Conservation (phyloP, 1,140 invertebrate genomes). For the Cyphomyrmex costatus region DNA sequence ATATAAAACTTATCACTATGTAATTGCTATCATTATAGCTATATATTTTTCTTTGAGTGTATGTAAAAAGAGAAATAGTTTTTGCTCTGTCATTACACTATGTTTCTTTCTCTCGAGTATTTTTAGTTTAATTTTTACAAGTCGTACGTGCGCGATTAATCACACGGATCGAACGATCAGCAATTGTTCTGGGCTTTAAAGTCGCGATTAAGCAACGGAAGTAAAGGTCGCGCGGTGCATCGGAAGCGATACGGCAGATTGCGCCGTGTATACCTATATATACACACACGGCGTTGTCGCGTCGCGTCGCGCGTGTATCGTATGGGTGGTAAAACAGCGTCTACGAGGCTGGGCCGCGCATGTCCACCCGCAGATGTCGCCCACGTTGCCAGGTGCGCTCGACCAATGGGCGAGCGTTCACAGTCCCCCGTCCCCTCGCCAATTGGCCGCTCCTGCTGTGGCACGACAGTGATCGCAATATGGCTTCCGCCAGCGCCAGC, state of each 20-base stretch:
- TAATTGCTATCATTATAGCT: no score
- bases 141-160: not conserved
- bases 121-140: no score
- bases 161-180: not conserved
- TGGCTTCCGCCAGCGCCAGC: conserved; percentile 85
- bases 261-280: not conserved
- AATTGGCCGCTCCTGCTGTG: conserved; percentile 75
- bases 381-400: conserved; percentile 68
- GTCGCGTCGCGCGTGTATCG: not conserved
- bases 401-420: conserved; percentile 67
- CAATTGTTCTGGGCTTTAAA: not conserved
- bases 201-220: conserved; percentile 17
- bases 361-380: conserved; percentile 59
- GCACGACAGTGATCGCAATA: conserved; percentile 83
- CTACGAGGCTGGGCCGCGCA: not conserved
- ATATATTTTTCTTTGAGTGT: no score
- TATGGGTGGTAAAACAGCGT: conserved; percentile 31
- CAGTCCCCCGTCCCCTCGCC: conserved; percentile 26
- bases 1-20: no score
- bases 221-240: conserved; percentile 17
- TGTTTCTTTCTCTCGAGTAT: not conserved
- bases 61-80: not conserved
- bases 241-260: not conserved
- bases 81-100: not conserved
- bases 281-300: not conserved